Conservation (phyloP, 2,797 vertebrate species). For the Spinibarbus caldwelli region DNA sequence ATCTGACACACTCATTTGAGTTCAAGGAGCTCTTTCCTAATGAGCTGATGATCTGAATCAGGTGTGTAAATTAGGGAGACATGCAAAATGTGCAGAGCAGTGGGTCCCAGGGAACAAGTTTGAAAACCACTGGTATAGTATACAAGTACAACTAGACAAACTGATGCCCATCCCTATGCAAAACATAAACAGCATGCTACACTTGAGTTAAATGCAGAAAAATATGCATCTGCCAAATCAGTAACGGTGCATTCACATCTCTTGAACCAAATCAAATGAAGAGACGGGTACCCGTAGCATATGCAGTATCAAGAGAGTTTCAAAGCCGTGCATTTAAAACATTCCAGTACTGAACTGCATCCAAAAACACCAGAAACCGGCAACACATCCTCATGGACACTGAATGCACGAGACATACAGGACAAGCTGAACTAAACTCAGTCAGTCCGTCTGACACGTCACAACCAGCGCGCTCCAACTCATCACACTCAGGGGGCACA, state of each 20-base stretch:
- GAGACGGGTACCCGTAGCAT: background rate
- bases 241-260: conserved; percentile 9
- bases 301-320: conserved; percentile 12
- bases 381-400: conserved; percentile 23
- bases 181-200: conserved; percentile 20
- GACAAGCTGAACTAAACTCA: conserved; percentile 40
- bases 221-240: conserved; percentile 22
- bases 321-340: conserved; percentile 53
- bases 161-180: conserved; percentile 30
- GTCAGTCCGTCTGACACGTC: conserved; percentile 26
- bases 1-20: too few relatives aligned
- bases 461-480: conserved; percentile 1
- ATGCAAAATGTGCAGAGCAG: too few relatives aligned
- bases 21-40: too few relatives aligned
- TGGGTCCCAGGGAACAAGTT: too few relatives aligned
- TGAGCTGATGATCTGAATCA: too few relatives aligned
- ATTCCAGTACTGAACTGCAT: conserved; percentile 15
- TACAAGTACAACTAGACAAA: background rate
- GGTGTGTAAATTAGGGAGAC: too few relatives aligned
- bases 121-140: too few relatives aligned
- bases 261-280: conserved; percentile 23
- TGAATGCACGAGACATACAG: conserved; percentile 46
- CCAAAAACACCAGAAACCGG: conserved; percentile 14
- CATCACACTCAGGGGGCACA: conserved; percentile 58
- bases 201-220: conserved; percentile 4